Evolutionary conservation across 2,797 vertebrate genomes (phyloP), one percentile per base, ranked within the genome.

Genomic region (Fundulus diaphanus): DNA sequence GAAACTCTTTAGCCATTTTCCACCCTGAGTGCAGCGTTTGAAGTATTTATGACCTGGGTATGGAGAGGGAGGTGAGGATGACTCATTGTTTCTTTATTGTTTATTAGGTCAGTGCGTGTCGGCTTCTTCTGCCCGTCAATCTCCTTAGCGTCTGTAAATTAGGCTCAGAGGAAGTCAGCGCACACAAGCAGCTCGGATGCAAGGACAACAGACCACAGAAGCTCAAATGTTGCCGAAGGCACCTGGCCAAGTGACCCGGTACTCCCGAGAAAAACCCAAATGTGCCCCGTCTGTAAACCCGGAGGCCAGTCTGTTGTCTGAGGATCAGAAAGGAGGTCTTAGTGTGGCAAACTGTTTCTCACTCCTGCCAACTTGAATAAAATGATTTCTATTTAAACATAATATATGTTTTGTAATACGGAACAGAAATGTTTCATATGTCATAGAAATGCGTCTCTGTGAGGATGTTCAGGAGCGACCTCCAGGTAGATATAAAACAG

Each of bases 171-270:
- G 88, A 91, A 89, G 81, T 54, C 44, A 77, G 54, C 44, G 40
- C n/a, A 77, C 70, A 82, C 85, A 79, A 92, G 89, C 76, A 84
- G 89, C 68, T 92, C 90, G 91, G 61, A 63, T 56, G 88, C 85
- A 56, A 84, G 73, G 82, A 84, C 79, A 86, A 51, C 9, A 76
- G 73, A 90, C 74, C 73, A 84, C 63, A 81, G 69, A 78, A 1
- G 13, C 59, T 49, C 61, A 72, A 65, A 13, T 76, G 69, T 78
- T 72, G 68, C 40, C 63, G 72, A 73, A 18, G 46, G 68, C 61
- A 33, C 77, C 37, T 69, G 68, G 70, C 16, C 56, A 63, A 63
- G 72, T 81, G 78, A 90, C 76, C 80, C 67, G 77, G 77, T 85
- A 72, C 70, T 54, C 44, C 40, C 35, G 24, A 76, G 68, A 70